Evolutionary conservation across 2,888 invertebrate species (phyloP).

Genomic region (Ditula angustiorana): DNA sequence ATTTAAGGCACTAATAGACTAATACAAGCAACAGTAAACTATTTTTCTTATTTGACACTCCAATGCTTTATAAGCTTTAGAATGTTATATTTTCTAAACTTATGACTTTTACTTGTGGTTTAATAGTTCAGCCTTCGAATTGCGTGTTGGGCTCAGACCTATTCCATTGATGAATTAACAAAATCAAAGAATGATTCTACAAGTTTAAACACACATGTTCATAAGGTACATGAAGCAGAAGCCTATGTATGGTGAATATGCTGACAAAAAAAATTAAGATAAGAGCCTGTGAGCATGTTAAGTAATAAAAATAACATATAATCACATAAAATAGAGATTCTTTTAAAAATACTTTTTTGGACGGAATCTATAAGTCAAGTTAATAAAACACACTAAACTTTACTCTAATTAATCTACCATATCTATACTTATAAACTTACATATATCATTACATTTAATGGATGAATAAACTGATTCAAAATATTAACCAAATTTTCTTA

Average conservation of each 20-base stretch:
- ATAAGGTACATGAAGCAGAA: too few species aligned
- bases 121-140: not conserved
- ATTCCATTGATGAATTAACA: too few species aligned
- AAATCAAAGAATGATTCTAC: too few species aligned
- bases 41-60: not conserved
- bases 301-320: not conserved
- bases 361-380: constrained; percentile 16
- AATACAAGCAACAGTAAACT: not conserved
- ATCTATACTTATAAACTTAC: constrained; percentile 1
- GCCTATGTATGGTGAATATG: too few species aligned
- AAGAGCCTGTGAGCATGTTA: not conserved
- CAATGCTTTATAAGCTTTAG: not conserved
- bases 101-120: not conserved
- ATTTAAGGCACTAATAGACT: constrained; percentile 16
- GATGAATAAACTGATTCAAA: not conserved
- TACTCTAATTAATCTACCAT: constrained; percentile 10
- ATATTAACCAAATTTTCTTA: not conserved
- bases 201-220: too few species aligned
- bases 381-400: constrained; percentile 1
- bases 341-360: constrained; percentile 5
- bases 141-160: too few species aligned
- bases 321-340: constrained; percentile 13
- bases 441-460: not conserved
- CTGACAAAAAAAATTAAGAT: too few species aligned
- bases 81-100: not conserved